Conservation (phyloP, 2,797 vertebrate genomes). For the Australoheros facetus region DNA sequence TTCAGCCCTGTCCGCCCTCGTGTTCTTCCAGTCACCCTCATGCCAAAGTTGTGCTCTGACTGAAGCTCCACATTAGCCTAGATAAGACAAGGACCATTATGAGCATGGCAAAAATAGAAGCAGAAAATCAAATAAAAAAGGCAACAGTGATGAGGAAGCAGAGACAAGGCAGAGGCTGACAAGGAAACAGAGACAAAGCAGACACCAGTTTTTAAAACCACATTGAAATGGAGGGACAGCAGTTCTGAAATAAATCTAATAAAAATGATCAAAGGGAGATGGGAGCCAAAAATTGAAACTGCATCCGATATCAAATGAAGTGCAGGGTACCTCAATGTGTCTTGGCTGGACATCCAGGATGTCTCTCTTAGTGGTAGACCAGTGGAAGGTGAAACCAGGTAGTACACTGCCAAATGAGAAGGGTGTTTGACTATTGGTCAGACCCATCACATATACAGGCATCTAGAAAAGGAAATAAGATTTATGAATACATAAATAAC, state of each 20-base stretch:
- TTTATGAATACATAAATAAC: not conserved
- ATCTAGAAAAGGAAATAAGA: conserved; percentile 79
- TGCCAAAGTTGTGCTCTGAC: conserved; percentile 87
- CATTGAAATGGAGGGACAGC: conserved; percentile 36
- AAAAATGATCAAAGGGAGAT: conserved; percentile 14
- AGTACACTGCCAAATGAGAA: conserved; percentile 92
- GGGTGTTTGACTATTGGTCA: conserved; percentile 91
- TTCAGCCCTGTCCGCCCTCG: conserved; percentile 82
- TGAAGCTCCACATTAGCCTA: conserved; percentile 88
- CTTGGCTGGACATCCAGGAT: conserved; percentile 88
- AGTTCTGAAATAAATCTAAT: conserved; percentile 33
- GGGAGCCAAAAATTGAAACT: conserved; percentile 44
- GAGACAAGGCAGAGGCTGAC: conserved; percentile 25
- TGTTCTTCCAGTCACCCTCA: conserved; percentile 79
- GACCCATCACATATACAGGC: conserved; percentile 93
- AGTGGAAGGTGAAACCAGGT: conserved; percentile 90
- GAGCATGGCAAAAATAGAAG: conserved; percentile 50
- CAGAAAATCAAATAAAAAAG: conserved; percentile 61
- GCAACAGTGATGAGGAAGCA: conserved; percentile 29
- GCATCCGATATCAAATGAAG: conserved; percentile 9
- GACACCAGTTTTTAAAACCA: conserved; percentile 33
- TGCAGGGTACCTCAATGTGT: conserved; percentile 86
- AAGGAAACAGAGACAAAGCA: conserved; percentile 25
- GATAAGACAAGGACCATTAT: conserved; percentile 43
- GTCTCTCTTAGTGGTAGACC: conserved; percentile 95